These are phyloP conservation scores for Pyralis farinalis DNA, from an alignment of 2,888 invertebrate species.

Conservation along the genomic window DNA sequence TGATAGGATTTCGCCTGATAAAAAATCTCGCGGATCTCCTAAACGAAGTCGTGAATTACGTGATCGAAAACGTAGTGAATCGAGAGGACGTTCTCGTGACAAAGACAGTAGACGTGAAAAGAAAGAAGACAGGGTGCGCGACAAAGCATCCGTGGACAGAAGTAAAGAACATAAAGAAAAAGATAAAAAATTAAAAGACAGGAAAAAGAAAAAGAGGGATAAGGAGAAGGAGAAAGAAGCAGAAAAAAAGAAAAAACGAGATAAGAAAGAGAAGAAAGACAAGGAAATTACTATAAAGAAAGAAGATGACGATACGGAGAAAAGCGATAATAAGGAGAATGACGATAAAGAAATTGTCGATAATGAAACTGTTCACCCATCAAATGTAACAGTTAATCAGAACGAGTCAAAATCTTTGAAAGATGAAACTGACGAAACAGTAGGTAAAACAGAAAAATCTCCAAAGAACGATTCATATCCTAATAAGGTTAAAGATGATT, in stretches of 20 bases:
- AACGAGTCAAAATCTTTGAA: conserved; percentile 33
- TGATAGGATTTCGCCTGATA: conserved; percentile 64
- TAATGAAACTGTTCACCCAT: conserved; percentile 22
- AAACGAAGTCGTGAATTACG: conserved; percentile 59
- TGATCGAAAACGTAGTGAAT: conserved; percentile 69
- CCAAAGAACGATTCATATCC: not conserved
- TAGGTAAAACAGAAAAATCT: conserved; percentile 24
- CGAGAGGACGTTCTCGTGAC: conserved; percentile 69
- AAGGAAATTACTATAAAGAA: conserved; percentile 55
- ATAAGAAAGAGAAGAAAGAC: conserved; percentile 79
- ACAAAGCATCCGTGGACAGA: conserved; percentile 67
- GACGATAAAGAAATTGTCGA: conserved; percentile 44
- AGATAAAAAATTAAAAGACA: conserved; percentile 75
- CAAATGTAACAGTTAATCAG: conserved; percentile 29
- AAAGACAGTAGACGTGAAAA: conserved; percentile 78
- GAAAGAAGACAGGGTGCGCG: conserved; percentile 68
- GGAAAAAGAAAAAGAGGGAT: conserved; percentile 70
- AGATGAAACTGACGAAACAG: conserved; percentile 23
- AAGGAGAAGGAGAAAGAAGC: conserved; percentile 76
- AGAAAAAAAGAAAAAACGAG: conserved; percentile 75
- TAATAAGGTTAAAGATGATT: conserved; percentile 46
- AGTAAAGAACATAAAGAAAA: conserved; percentile 80
- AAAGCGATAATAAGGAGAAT: conserved; percentile 41
- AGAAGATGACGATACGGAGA: conserved; percentile 43
- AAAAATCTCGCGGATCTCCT: conserved; percentile 57